These are phyloP conservation scores for Erpornis zantholeuca DNA, from an alignment of 2,113 vertebrate species.

Conservation along the genomic window DNA sequence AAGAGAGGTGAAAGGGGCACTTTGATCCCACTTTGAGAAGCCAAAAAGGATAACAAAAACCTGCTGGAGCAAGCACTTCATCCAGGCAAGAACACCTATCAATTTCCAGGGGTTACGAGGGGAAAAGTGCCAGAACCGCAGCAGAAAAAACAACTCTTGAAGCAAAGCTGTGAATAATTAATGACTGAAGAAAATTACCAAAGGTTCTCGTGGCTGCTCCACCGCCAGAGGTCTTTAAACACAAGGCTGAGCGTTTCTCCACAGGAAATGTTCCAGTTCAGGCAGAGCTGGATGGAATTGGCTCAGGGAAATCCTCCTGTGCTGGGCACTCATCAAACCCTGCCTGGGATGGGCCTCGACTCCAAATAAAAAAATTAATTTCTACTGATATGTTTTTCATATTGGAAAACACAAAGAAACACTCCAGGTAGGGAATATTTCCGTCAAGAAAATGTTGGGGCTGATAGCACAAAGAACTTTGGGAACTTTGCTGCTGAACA, in stretches of 20 bases:
- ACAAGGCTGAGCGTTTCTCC: not conserved
- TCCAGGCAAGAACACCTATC: not conserved
- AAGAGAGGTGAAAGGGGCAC: not conserved
- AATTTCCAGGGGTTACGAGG: not conserved
- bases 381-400: not conserved
- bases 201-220: not conserved
- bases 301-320: not conserved
- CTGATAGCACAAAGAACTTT: not conserved
- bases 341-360: not conserved
- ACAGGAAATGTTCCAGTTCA: not conserved
- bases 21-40: not conserved
- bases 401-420: not conserved
- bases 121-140: not conserved
- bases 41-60: not conserved
- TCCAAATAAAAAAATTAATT: too few relatives aligned
- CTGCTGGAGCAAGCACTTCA: not conserved
- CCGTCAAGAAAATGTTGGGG: fast-evolving
- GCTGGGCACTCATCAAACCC: not conserved
- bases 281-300: not conserved
- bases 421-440: fast-evolving
- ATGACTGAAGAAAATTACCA: not conserved
- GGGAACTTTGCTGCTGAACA: fast-evolving
- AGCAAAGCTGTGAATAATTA: not conserved
- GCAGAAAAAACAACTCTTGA: not conserved
- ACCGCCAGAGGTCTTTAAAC: not conserved